Evolutionary conservation across 2,113 vertebrate species (phyloP), one percentile per base, ranked within the genome.

Genomic region (Marmota flaviventris): DNA sequence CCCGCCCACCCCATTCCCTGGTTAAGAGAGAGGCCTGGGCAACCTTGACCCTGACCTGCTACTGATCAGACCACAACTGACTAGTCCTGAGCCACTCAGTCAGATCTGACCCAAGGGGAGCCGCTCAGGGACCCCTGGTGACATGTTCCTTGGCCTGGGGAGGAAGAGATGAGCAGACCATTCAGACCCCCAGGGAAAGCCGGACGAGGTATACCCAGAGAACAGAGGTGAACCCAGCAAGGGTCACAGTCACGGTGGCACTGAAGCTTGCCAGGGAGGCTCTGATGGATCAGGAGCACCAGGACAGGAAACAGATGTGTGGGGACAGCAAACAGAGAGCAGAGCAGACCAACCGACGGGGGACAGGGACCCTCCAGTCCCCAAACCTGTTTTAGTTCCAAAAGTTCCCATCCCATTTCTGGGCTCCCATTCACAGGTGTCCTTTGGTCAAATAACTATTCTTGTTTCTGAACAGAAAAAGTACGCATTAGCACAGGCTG

Each of bases 391-490:
- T 20, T 53, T 14, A 8, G 25, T 9, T 72, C 48, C 63, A 39
- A 22, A 14, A 8, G 22, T 34, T 79, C 70, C 34, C 29, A 20
- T 48, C 51, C 14, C 32, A n/a, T 76, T 69, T 93, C 53, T 24
- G 51, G 56, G 24, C 39, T 34, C 29, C 24, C 18, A n/a, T 29
- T 75, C 53, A 25, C 9, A 45, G 10, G 14, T 63, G 24, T 63
- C 58, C 27, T 39, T 85, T 90, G 86, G 42, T 39, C n/a, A 85
- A 96, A 76, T 14, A 58, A 45, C 14, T 25, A 25, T 48, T 51
- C 87, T 20, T 93, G 77, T 45, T 95, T 87, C 53, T 78, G 39
- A 86, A 78, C 84, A 91, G 65, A 63, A n/a, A 76, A 65, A 25
- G 12, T 32, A 58, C 51, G 20, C 24, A 25, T 83, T 78, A 25